Conservation (phyloP, 1,140 invertebrate species). For the Brachystomella parvula region DNA sequence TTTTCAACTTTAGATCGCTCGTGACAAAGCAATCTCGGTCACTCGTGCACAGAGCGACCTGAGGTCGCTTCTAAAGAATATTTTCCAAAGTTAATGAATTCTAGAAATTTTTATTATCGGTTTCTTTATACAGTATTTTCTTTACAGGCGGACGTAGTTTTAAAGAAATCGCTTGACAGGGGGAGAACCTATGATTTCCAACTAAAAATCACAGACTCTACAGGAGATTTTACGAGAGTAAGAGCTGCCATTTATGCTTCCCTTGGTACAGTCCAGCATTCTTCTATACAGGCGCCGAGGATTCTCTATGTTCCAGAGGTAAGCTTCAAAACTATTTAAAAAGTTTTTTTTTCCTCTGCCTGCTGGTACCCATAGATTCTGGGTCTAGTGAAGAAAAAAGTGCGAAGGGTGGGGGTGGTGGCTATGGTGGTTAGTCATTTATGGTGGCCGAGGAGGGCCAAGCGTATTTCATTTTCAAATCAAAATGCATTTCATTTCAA, state of each 20-base stretch:
- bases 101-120: no score
- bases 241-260: slow-evolving; percentile 73
- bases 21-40: no score
- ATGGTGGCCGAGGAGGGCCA: no score
- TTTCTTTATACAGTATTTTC: no score
- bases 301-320: slow-evolving; percentile 35
- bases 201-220: slow-evolving; percentile 65
- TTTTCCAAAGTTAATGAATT: no score
- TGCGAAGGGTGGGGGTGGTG: not conserved
- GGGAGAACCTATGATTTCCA: slow-evolving; percentile 67
- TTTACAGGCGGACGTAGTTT: slow-evolving; percentile 70
- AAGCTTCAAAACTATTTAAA: not conserved
- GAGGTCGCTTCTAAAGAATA: no score
- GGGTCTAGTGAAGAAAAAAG: not conserved
- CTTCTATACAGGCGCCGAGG: slow-evolving; percentile 56
- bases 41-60: no score
- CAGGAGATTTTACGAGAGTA: slow-evolving; percentile 63
- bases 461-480: no score
- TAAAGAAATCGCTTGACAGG: slow-evolving; percentile 61
- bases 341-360: not conserved
- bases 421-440: no score
- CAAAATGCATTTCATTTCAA: no score
- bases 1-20: no score
- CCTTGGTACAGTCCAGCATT: slow-evolving; percentile 65
- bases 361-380: not conserved